Conservation (phyloP, 2,888 invertebrate species). For the Diaphora mendica region DNA sequence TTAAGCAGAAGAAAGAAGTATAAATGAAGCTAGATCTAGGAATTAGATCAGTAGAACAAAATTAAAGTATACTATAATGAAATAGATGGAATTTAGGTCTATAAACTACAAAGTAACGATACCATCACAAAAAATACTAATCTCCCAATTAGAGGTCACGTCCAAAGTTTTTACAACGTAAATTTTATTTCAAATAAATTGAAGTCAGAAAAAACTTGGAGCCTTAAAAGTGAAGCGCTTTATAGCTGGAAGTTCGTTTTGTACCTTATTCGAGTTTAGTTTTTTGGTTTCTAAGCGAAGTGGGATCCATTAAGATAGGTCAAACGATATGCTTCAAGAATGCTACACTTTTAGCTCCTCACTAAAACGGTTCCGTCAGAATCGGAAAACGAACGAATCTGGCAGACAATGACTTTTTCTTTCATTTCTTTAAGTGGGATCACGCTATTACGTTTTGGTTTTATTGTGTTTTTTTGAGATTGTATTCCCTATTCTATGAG, state of each 20-base stretch:
- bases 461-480: constrained; percentile 24
- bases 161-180: constrained; percentile 31
- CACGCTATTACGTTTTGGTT: constrained; percentile 31
- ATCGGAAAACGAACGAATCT: constrained; percentile 40
- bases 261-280: constrained; percentile 64
- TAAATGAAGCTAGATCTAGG: background rate
- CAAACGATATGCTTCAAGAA: constrained; percentile 67
- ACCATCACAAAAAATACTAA: constrained; percentile 19
- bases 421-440: constrained; percentile 10
- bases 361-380: constrained; percentile 47
- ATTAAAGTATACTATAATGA: background rate
- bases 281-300: constrained; percentile 67
- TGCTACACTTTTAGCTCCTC: constrained; percentile 50
- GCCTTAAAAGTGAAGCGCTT: constrained; percentile 49
- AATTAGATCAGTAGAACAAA: constrained; percentile 4
- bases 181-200: constrained; percentile 37
- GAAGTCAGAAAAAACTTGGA: constrained; percentile 29
- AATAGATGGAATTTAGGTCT: background rate
- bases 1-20: background rate
- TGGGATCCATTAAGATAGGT: constrained; percentile 76
- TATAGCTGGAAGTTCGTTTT: constrained; percentile 45
- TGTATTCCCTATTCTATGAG: background rate
- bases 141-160: constrained; percentile 30
- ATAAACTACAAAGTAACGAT: background rate
- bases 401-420: constrained; percentile 39